phyloP scores from a whole-genome alignment of 2,797 vertebrate species.

The Coranthus polyacanthus region DNA sequence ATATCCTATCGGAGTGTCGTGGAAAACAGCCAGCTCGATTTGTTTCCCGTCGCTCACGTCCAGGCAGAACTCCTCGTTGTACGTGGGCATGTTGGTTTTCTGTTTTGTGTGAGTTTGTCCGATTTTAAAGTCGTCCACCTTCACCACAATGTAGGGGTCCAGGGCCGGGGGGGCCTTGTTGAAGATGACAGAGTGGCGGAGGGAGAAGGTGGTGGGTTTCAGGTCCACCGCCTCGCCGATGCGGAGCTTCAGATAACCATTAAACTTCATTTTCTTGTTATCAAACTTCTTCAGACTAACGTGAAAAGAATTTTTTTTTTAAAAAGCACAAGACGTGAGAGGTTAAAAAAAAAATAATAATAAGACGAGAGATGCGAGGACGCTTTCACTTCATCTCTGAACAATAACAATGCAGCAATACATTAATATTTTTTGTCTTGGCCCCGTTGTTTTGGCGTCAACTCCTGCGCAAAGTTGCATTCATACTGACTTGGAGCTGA shows the following conservation, averaged over 20 bases:
- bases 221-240: conserved; percentile 95
- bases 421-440: neutral
- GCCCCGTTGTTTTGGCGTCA: conserved; percentile 5
- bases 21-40: conserved; percentile 95
- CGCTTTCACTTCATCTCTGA: conserved; percentile 3
- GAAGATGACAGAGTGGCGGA: conserved; percentile 91
- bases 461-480: neutral
- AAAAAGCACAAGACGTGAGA: neutral
- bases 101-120: conserved; percentile 95
- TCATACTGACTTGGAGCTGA: conserved; percentile 13
- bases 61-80: conserved; percentile 95
- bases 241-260: conserved; percentile 92
- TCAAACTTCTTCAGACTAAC: conserved; percentile 7
- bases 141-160: conserved; percentile 96
- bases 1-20: conserved; percentile 95
- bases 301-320: neutral
- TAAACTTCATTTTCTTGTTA: conserved; percentile 90
- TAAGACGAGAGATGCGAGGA: neutral
- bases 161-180: conserved; percentile 88
- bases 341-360: neutral
- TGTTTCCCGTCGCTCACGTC: conserved; percentile 88
- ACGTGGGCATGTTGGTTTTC: conserved; percentile 95
- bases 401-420: neutral
- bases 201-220: conserved; percentile 93
- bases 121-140: conserved; percentile 94